Base-by-base conservation (phyloP, 1,140 invertebrate species). In the Akabosia matsudoensis region DNA sequence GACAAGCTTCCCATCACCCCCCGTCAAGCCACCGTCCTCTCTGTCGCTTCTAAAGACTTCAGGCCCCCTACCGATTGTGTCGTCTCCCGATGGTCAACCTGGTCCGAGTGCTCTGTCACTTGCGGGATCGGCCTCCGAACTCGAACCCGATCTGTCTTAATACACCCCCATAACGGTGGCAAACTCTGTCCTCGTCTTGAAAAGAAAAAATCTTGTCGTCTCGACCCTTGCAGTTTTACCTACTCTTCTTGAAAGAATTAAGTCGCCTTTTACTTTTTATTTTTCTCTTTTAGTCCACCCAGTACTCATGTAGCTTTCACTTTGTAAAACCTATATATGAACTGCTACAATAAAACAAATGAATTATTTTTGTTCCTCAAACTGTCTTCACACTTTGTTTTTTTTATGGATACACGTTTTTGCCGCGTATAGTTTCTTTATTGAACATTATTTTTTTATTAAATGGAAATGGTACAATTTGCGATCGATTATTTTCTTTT, bases 91-190 rank as follows among this genome's bases (percentile, higher is more conserved):
- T 97, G 94, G 94, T 88, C 88, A 0, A 81, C 86, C 2, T 96
- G 93, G 93, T 90, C 90, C 16, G 84, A 88, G 0, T 97, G 94
- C 83, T 91, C 90, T 26, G 89, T 89, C 0, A 89, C 90, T 0
- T 96, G 95, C 83, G 93, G 94, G 0, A 87, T 87, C 22, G 94
- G 93, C 0, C 86, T 87, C 0, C 87, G 87, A 76, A 89, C 90
- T 14, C 87, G 94, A 13, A 89, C 88, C 1, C 86, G 92, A 71
- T 86, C 86, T 72, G 89, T 91, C 79, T 74, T 84, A 1, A 74
- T 78, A 13, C 74, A 86, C 18, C 82, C 86, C 0, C 82, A 85
- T 74, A 87, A 87, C 78, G 85, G 84, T 3, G 87, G 88, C 3
- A 83, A 83, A 64, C 79, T 79, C 3, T 88, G 87, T 78, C 87